A percentile compares a stretch with the other conserved stretches of the same genome.
Conservation (phyloP, 64 coral and sea anemone genomes). For the Pocillopora verrucosa region DNA sequence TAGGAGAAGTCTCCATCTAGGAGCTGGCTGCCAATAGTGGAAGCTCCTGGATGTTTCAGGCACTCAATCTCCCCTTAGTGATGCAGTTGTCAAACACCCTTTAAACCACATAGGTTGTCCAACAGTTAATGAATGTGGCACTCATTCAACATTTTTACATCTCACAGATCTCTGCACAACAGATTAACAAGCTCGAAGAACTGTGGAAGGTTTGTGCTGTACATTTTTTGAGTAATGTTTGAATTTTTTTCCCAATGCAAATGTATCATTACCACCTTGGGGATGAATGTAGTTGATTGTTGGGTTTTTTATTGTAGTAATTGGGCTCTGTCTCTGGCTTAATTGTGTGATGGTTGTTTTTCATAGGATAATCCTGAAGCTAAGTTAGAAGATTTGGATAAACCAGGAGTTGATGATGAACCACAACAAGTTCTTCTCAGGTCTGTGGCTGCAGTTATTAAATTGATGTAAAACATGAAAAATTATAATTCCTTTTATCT, state of each 20-base stretch:
- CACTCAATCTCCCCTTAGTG: too few species aligned
- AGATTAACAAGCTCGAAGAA: conserved; percentile 99
- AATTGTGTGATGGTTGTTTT: neutral
- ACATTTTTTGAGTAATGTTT: neutral
- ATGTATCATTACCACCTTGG: too few species aligned
- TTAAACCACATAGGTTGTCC: too few species aligned
- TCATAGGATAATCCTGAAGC: conserved; percentile 94
- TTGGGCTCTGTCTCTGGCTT: neutral
- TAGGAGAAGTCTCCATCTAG: too few species aligned
- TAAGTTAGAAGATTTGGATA: conserved; percentile 96
- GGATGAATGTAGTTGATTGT: too few species aligned
- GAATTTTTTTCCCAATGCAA: neutral
- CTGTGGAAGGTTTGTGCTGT: conserved; percentile 78
- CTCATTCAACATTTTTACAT: neutral
- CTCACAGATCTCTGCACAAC: conserved; percentile 90
- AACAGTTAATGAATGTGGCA: too few species aligned
- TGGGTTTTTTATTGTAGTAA: too few species aligned
- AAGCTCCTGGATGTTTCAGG: too few species aligned
- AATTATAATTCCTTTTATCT: too few species aligned
- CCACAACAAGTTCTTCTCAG: conserved; percentile 96
- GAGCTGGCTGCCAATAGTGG: too few species aligned
- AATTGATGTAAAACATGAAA: too few species aligned
- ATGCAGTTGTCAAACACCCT: too few species aligned
- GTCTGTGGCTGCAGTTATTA: conserved; percentile 3
- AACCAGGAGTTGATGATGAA: conserved; percentile 98